These are phyloP conservation scores for Proterorhinus semilunaris DNA, from an alignment of 2,113 vertebrate species.

Conservation along the genomic window DNA sequence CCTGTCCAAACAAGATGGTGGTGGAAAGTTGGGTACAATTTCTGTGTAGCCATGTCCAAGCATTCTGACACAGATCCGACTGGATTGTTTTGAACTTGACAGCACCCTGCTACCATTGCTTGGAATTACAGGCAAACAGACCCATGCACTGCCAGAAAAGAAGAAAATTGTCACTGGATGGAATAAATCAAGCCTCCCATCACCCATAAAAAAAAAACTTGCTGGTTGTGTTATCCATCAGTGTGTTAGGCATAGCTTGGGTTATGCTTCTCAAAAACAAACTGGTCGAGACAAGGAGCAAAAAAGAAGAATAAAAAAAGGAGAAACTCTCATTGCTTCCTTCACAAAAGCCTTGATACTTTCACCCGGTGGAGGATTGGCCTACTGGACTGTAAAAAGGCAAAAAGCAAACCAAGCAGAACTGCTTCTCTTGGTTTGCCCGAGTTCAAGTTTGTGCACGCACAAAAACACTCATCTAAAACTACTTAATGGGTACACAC, in stretches of 20 bases:
- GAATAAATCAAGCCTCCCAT: constrained; percentile 52
- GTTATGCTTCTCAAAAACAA: constrained; percentile 64
- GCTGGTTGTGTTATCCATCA: constrained; percentile 56
- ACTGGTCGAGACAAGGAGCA: constrained; percentile 56
- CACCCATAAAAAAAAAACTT: constrained; percentile 44
- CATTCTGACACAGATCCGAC: constrained; percentile 56
- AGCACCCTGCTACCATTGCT: constrained; percentile 45
- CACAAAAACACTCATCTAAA: constrained; percentile 32
- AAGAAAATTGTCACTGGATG: constrained; percentile 59
- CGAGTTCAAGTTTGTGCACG: constrained; percentile 34
- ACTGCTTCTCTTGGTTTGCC: constrained; percentile 39
- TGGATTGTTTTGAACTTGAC: constrained; percentile 61
- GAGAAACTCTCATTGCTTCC: constrained; percentile 53
- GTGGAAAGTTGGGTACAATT: constrained; percentile 44
- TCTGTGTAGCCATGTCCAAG: constrained; percentile 52
- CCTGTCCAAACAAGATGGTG: constrained; percentile 55
- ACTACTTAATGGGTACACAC: constrained; percentile 34
- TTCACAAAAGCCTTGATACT: constrained; percentile 40
- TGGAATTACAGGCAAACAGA: constrained; percentile 50
- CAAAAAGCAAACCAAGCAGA: constrained; percentile 60
- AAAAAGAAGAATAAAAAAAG: not conserved
- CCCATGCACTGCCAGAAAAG: constrained; percentile 50
- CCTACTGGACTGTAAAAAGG: constrained; percentile 64
- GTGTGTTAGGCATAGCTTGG: constrained; percentile 55
- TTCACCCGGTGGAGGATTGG: constrained; percentile 38